Base-by-base conservation (phyloP, 2,113 vertebrate species). In the Actinemys pallida region DNA sequence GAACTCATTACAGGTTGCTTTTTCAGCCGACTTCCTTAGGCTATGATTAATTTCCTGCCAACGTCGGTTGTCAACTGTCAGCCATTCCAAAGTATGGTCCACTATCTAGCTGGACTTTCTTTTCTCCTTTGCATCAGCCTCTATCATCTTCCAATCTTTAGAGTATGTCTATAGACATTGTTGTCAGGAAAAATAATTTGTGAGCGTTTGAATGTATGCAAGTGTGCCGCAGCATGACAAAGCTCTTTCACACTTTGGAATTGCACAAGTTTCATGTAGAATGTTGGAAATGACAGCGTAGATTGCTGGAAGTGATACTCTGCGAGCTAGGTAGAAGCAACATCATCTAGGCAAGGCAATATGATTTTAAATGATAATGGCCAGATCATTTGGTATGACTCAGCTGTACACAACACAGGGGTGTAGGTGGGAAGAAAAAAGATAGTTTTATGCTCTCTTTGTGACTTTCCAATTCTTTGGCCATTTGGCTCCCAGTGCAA, bases 231-330 rank as follows among this genome's bases (percentile, higher is more conserved):
- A 85, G 79, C 52, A 10, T 83, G 83, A 80, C 47, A 90, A 53
- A 83, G 90, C 42, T 93, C 76, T 92, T 94, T 96, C 75, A n/a
- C 57, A 24, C 52, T 8, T 8, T 11, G 39, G n/a, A 72, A 22
- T 53, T 57, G 83, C 65, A 87, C 65, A 92, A 87, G 53, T 49
- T 87, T 88, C 42, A 89, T 91, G 76, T 81, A 78, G 92, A 85
- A 45, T 50, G 52, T 65, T 89, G 80, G 92, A 89, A 93, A 92
- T 88, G 93, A 75, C 84, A 87, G 80, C 1, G 2, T 27, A 65
- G 65, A n/a, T 50, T 92, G 24, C 90, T 62, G 65, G 89, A 90
- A 86, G 91, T 52, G 72, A 24, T 93, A 50, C 82, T 0, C 62
- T 90, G 87, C 81, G 47, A 85, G 86, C 83, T 50, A 57, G 92